phyloP scores from a whole-genome alignment of 2,888 invertebrate species.

The Pollenia amentaria region DNA sequence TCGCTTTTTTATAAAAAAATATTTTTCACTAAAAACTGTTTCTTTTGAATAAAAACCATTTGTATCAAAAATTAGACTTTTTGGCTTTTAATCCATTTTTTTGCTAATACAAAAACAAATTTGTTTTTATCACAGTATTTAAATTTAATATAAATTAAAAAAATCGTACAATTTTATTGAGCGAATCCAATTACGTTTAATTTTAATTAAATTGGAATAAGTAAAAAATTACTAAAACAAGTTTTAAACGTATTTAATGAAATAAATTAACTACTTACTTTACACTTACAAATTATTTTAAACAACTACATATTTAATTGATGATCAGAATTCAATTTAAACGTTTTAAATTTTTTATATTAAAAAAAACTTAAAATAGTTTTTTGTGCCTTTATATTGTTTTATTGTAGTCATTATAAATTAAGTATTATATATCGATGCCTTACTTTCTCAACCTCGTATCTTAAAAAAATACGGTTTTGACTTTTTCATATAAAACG shows the following conservation, averaged over 20 bases:
- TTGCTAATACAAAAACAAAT: too few species aligned
- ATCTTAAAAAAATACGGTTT: too few species aligned
- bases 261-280: not conserved
- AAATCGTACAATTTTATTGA: too few species aligned
- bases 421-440: slow-evolving; percentile 7
- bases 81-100: too few species aligned
- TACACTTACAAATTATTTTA: not conserved
- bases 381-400: not conserved
- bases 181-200: not conserved
- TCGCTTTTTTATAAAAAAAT: too few species aligned
- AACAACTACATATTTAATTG: slow-evolving; percentile 8
- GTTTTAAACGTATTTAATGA: not conserved
- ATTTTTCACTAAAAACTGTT: too few species aligned
- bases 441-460: too few species aligned
- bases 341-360: not conserved
- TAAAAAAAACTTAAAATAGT: not conserved
- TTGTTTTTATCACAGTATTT: too few species aligned
- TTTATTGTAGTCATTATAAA: slow-evolving; percentile 34
- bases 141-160: too few species aligned
- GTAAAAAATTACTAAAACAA: not conserved
- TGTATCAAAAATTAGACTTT: too few species aligned
- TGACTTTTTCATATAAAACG: too few species aligned
- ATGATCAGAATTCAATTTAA: slow-evolving; percentile 9
- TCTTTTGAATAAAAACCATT: too few species aligned
- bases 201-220: not conserved